These are phyloP conservation scores for Arnoldichthys spilopterus DNA, from an alignment of 2,797 vertebrate species.

Conservation along the genomic window DNA sequence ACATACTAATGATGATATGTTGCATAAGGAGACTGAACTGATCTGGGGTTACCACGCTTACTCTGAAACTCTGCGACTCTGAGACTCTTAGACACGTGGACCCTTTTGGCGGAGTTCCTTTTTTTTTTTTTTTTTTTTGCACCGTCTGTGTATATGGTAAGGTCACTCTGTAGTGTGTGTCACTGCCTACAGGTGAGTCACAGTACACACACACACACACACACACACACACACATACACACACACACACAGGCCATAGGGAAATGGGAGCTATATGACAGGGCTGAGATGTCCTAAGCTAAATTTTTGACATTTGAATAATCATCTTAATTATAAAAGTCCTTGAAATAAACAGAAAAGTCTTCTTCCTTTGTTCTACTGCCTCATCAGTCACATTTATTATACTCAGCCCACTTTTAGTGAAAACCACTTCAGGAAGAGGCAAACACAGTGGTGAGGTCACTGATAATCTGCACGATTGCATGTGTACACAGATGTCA, in stretches of 20 bases:
- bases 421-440: constrained; percentile 7
- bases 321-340: background rate
- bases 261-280: background rate
- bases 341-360: background rate
- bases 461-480: background rate
- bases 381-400: too few relatives aligned
- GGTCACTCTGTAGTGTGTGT: background rate
- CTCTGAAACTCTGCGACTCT: too few relatives aligned
- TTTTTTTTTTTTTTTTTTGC: background rate
- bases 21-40: too few relatives aligned
- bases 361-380: background rate
- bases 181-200: background rate
- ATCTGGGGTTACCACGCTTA: too few relatives aligned
- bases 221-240: background rate
- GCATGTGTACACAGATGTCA: background rate
- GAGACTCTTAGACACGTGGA: too few relatives aligned
- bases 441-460: background rate
- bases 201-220: too few relatives aligned
- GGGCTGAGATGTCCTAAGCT: background rate
- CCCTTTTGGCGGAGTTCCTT: too few relatives aligned
- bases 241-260: background rate
- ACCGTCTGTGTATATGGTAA: background rate
- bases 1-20: background rate
- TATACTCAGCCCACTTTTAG: background rate
- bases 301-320: too few relatives aligned